Conservation (phyloP, 2,888 invertebrate genomes). For the Ochropleura plecta region DNA sequence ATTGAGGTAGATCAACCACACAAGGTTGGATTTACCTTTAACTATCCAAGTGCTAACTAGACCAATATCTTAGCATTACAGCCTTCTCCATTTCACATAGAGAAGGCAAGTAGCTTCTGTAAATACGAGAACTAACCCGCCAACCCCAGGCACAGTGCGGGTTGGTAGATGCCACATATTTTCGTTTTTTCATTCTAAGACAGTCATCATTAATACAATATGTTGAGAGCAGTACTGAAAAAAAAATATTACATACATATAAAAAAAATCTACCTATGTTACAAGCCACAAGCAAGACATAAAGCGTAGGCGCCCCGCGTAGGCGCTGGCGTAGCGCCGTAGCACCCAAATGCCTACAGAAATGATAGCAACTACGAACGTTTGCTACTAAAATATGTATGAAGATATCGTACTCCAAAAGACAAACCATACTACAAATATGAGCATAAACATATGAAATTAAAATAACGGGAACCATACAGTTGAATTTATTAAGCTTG, state of each 20-base stretch:
- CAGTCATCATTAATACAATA: background rate
- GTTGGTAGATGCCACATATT: background rate
- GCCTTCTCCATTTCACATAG: too few relatives aligned
- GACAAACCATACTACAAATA: conserved; percentile 52
- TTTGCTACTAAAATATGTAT: conserved; percentile 28
- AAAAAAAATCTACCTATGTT: background rate
- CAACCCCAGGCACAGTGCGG: background rate
- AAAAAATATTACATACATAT: too few relatives aligned
- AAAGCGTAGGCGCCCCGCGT: conserved; percentile 22
- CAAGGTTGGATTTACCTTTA: too few relatives aligned
- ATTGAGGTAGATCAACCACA: too few relatives aligned
- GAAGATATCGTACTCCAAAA: conserved; percentile 26
- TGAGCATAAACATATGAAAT: conserved; percentile 51
- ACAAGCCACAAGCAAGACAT: conserved; percentile 3
- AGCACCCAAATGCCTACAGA: conserved; percentile 38
- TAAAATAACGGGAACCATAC: conserved; percentile 65
- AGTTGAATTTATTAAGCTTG: conserved; percentile 72
- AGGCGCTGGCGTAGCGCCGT: conserved; percentile 34
- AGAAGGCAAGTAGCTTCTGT: too few relatives aligned
- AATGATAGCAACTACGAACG: conserved; percentile 18
- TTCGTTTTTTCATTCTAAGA: background rate
- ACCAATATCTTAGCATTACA: too few relatives aligned
- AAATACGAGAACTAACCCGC: background rate
- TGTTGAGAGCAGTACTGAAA: background rate
- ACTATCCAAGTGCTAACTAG: too few relatives aligned